A percentile compares a stretch with the other conserved stretches of the same genome.
Conservation (phyloP, 2,888 invertebrate genomes). For the Dastarcus helophoroides region DNA sequence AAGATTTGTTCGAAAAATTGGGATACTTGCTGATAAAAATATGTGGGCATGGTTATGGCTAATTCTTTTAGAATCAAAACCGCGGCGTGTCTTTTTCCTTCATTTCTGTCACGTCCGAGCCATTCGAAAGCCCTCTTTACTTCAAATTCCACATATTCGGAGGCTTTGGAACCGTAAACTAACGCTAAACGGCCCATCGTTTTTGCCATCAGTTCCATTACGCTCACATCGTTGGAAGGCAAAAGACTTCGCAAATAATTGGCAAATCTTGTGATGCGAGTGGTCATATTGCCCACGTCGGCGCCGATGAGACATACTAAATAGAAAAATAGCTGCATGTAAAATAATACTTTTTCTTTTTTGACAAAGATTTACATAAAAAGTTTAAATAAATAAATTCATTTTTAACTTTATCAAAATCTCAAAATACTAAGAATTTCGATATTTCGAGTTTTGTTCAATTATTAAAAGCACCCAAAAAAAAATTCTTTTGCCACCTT, state of each 20-base stretch:
- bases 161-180: conserved; percentile 76
- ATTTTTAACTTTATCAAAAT: too few species aligned
- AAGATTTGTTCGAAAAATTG: conserved; percentile 91
- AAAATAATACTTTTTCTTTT: conserved; percentile 5
- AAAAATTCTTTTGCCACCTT: too few species aligned
- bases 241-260: conserved; percentile 83
- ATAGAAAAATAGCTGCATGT: conserved; percentile 24
- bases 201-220: conserved; percentile 93
- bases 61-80: conserved; percentile 86
- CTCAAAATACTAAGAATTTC: too few species aligned
- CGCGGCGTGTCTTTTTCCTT: conserved; percentile 82
- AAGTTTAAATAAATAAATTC: too few species aligned
- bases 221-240: conserved; percentile 81
- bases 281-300: conserved; percentile 85
- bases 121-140: conserved; percentile 93
- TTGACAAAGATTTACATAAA: too few species aligned
- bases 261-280: conserved; percentile 82
- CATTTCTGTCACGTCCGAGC: conserved; percentile 82
- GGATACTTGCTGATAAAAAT: conserved; percentile 91
- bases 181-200: conserved; percentile 89
- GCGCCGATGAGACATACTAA: conserved; percentile 85
- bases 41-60: conserved; percentile 91
- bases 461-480: too few species aligned
- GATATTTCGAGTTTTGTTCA: too few species aligned
- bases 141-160: conserved; percentile 97